Conservation (phyloP, 1,140 invertebrate genomes). For the Lasaia peninsularis region DNA sequence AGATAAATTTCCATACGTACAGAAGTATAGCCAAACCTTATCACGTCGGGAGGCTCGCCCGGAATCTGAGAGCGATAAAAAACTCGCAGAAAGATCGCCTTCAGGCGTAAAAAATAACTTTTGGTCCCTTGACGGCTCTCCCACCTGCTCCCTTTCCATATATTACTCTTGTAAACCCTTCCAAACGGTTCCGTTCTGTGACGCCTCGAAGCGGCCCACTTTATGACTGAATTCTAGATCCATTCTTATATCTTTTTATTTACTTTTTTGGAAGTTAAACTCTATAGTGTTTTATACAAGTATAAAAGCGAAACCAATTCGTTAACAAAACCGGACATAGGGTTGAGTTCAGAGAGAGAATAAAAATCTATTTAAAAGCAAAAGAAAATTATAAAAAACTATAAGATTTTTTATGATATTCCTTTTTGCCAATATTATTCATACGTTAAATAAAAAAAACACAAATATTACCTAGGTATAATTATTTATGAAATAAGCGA, state of each 20-base stretch:
- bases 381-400: no score
- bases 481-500: no score
- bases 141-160: slow-evolving; percentile 29
- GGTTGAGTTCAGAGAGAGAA: no score
- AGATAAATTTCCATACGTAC: background rate
- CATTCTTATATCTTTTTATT: background rate
- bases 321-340: no score
- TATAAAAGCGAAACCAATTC: no score
- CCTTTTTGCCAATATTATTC: no score
- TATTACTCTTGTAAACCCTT: slow-evolving; percentile 26
- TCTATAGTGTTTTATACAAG: no score
- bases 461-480: no score
- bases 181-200: slow-evolving; percentile 26
- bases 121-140: slow-evolving; percentile 19
- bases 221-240: background rate
- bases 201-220: background rate
- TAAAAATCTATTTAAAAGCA: no score
- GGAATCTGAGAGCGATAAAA: slow-evolving; percentile 26
- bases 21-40: background rate
- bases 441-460: no score
- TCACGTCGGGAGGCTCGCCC: background rate
- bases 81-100: slow-evolving; percentile 29
- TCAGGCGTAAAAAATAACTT: slow-evolving; percentile 27
- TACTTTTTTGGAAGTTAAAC: no score
- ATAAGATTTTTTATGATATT: no score